phyloP scores from a whole-genome alignment of 37 sponge, comb jelly and placozoan species.

The Crambe crambe region DNA sequence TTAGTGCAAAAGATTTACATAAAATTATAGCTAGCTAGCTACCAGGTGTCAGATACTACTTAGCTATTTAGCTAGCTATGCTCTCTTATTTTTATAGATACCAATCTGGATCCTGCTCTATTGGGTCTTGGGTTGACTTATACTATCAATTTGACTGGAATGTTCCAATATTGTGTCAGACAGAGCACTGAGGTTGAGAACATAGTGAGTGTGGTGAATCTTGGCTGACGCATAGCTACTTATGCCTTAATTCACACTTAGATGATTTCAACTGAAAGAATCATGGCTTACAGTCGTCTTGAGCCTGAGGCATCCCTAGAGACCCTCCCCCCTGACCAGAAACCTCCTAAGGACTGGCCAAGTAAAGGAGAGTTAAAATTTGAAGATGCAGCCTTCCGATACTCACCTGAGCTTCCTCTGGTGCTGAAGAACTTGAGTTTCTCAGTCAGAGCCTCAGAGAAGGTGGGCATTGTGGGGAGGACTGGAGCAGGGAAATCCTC shows the following conservation, averaged over 20 bases:
- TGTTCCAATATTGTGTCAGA: conserved; percentile 79
- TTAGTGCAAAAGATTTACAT: too few relatives aligned
- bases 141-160: conserved; percentile 68
- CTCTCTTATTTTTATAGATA: not conserved
- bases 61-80: too few relatives aligned
- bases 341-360: conserved; percentile 73
- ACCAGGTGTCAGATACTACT: too few relatives aligned
- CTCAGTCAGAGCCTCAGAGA: conserved; percentile 58
- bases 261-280: conserved; percentile 62
- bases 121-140: conserved; percentile 77
- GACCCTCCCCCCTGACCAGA: conserved; percentile 24
- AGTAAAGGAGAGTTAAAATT: conserved; percentile 8
- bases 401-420: conserved; percentile 33
- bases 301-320: conserved; percentile 69
- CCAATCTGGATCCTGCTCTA: conserved; percentile 37
- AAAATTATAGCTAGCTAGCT: too few relatives aligned
- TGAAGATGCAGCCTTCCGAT: conserved; percentile 38
- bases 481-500: conserved; percentile 98
- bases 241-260: not conserved
- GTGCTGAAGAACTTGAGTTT: conserved; percentile 52
- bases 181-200: conserved; percentile 86
- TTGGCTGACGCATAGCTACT: too few relatives aligned
- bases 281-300: conserved; percentile 63
- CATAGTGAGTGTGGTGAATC: conserved; percentile 46
- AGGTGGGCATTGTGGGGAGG: conserved; percentile 88